Base-by-base conservation (phyloP, 2,888 invertebrate species). In the Mythimna pallens region DNA sequence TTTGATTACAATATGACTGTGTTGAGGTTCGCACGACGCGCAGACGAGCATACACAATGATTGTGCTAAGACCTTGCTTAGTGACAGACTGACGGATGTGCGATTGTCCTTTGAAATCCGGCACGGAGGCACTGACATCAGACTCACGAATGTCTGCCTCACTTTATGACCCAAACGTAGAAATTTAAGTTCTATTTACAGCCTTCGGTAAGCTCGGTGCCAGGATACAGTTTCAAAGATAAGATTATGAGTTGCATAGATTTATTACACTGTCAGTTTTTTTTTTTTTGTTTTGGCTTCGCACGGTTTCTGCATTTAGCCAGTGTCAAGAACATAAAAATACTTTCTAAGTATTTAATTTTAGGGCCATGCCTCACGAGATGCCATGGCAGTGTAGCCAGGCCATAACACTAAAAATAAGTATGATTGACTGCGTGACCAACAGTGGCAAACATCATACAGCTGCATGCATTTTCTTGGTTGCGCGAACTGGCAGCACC, bases 71-170 rank as follows among this genome's bases (percentile, higher is more conserved):
- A 93, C 95, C 95, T 95, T 95, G 95, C 83, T 85, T 83, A 83
- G 87, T 92, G 94, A 94, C 94, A 93, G 92, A 92, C 91, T 90
- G 91, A 95, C 93, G 91, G 93, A 94, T 93, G 92, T 89, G 88
- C 91, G 91, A 95, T 94, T 95, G 94, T 95, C 89, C 75, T 76
- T 69, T 74, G 59, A 76, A 81, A 78, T 80, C 80, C 82, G 85
- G 84, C 88, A 76, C 86, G 80, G 86, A 87, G 82, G 73, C 78
- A 79, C 78, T 84, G 82, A 83, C 83, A 79, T 80, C 80, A 77
- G 80, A 73, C 68, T 43, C 74, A 73, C 64, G 69, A 80, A 81
- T 82, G 40, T 71, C 52, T 82, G 30, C 20, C 61, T 55, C 36
- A 62, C 40, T 82, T 64, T 61, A 79, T 67, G 22, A 52, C 55